Base-by-base conservation (phyloP, 2,113 vertebrate species). In the Ceyx margarethae region DNA sequence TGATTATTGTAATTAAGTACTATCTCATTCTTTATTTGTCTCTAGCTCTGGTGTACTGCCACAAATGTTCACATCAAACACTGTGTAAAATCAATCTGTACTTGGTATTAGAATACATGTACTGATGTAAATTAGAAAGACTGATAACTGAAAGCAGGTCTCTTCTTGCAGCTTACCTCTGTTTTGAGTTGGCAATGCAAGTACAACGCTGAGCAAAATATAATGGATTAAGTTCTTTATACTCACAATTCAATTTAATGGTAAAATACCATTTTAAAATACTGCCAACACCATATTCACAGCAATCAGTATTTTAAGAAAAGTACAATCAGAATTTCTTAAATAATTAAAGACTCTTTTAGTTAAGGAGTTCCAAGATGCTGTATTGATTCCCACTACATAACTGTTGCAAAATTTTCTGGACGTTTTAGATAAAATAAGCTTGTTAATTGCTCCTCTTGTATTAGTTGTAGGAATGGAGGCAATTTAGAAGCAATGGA, bases 401-500 rank as follows among this genome's bases (percentile, higher is more conserved):
- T 8, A 61, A 84, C 10, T 2, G 3, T 40, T 48, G 22, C 15
- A 83, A 71, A 76, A 75, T 25, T 11, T 29, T 86, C 21, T 51
- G 6, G 87, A 61, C 3, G 11, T 64, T 68, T 89, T 18, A 29
- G 8, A 45, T 9, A 29, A n/a, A 86, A 61, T 50, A 73, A 68
- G 17, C 22, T 65, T 91, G 20, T 19, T 40, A 54, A 9, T 21
- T 81, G 13, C 65, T 89, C 76, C 26, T 35, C 3, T 54, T 42
- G 15, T 29, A 33, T 29, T 48, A 64, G 8, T 23, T 68, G 20
- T 33, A 7, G 25, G 16, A 43, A 64, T 21, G 13, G 14, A 69
- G 45, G 23, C 1, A 3, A 72, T 12, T 45, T 42, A 81, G 64
- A 81, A 84, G 23, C 43, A 57, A 31, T 0, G 0, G 23, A 40